A percentile compares a stretch with the other conserved stretches of the same genome.
Conservation (phyloP, 2,113 vertebrate species). For the Rhipidura dahli region DNA sequence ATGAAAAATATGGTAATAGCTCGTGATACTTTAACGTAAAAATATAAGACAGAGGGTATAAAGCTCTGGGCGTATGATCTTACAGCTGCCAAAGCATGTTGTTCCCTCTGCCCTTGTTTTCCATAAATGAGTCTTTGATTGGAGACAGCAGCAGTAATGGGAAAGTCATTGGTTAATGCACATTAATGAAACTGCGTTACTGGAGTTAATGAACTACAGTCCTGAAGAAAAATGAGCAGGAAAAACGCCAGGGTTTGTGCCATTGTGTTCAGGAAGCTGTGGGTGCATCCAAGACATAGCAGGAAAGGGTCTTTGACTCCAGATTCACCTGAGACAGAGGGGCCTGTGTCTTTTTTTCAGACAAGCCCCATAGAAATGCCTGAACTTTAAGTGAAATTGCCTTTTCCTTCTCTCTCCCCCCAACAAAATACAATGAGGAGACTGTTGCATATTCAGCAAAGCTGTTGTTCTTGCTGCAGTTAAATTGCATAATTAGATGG, state of each 20-base stretch:
- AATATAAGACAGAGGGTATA: slow-evolving; percentile 50
- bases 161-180: neutral
- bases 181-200: neutral
- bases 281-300: neutral
- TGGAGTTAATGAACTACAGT: neutral
- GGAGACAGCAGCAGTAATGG: slow-evolving; percentile 22
- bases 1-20: slow-evolving; percentile 58
- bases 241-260: neutral
- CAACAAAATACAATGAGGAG: neutral
- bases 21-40: slow-evolving; percentile 39
- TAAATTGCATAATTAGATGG: neutral
- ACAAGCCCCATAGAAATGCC: neutral
- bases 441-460: neutral
- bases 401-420: neutral
- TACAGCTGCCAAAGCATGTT: slow-evolving; percentile 34
- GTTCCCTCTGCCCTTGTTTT: slow-evolving; percentile 56
- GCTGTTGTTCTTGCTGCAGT: neutral
- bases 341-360: neutral
- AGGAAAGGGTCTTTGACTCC: neutral
- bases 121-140: slow-evolving; percentile 40
- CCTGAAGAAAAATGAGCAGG: neutral
- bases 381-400: neutral
- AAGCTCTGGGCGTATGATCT: slow-evolving; percentile 30
- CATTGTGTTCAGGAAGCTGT: neutral
- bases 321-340: neutral